Base-by-base conservation (phyloP, 2,113 vertebrate genomes). In the Vidua macroura region DNA sequence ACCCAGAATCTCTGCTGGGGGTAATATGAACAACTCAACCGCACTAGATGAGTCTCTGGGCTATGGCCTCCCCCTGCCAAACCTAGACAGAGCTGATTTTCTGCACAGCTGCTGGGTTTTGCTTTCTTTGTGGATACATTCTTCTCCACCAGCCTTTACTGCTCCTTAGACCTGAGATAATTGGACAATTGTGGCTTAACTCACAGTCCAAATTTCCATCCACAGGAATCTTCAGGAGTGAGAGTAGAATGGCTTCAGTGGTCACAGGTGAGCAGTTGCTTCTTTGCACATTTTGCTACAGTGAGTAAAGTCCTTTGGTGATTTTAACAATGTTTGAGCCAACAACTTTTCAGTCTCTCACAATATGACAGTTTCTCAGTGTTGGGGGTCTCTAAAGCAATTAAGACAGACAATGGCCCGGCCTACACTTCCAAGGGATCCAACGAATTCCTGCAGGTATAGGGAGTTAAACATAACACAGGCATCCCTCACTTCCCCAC, bases 21-120 rank as follows among this genome's bases (percentile, higher is more conserved):
- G 6, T 9, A 77, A 4, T 10, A 14, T 37, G 44, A 18, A n/a
- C 44, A 68, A 44, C 7, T 15, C 0, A 0, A 37, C 31, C 13
- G 31, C 31, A 67, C 37, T 6, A 67, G 25, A 27, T 31, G 25
- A 49, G 30, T 11, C 16, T 41, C 35, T 49, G 52, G 70, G 16
- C 31, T 25, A 17, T 14, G 21, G 35, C 52, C 62, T 67, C 21
- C 18, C 4, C 9, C 16, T 51, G 21, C 14, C 0, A 0, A 77
- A 18, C 21, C 4, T 28, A 33, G 37, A 27, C 17, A 68, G 25
- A 59, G 22, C 3, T 59, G 17, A 76, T 43, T 67, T 76, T 76
- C 31, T 3, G 1, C 11, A 35, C 31, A 51, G 20, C 7, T 59
- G 21, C 22, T 52, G 22, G 11, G 18, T 44, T 68, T 68, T 37